Evolutionary conservation across 2,797 vertebrate species (phyloP), one percentile per base, ranked within the genome.

Genomic region (Alcedo quadribrachys): DNA sequence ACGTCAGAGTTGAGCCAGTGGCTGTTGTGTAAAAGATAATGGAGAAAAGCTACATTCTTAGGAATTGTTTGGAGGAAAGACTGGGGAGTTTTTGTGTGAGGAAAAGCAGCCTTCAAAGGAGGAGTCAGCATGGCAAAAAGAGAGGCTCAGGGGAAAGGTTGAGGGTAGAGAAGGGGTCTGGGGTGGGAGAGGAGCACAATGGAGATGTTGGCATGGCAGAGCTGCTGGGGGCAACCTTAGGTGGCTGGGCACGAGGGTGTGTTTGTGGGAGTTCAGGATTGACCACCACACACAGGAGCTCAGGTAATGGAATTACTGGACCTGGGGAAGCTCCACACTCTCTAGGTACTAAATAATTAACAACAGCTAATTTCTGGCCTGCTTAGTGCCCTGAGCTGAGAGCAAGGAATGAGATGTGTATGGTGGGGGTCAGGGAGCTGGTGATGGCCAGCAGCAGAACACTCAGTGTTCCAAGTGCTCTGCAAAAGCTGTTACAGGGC

Each of bases 81-180:
- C 24, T 4, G 1, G 8, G 16, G 1, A 0, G 7, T 45, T 1
- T 5, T 35, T 76, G 7, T 74, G 37, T 45, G 13, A 45, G 45
- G 8, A 81, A 40, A 66, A 65, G 21, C 33, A 11, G 17, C 48
- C 43, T 73, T 85, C 40, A 16, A 69, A 60, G 33, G 8, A 25
- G 35, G 32, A 25, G 15, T 32, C 24, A 21, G 16, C 6, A 8
- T 3, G 21, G 28, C 19, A 55, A 45, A 27, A 35, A 69, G 16
- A 40, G 30, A 66, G 68, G 53, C 27, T 19, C 0, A 0, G 21
- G 32, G 79, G 50, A 40, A 33, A 67, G 14, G 8, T 20, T 19
- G 35, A 28, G 50, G 9, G 15, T 5, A 15, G 50, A 33, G 22
- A 43, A 28, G 2, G 24, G 3, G 25, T 46, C 10, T 61, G 3